Conservation (phyloP, 2,113 vertebrate species). For the Cephalopterus ornatus region DNA sequence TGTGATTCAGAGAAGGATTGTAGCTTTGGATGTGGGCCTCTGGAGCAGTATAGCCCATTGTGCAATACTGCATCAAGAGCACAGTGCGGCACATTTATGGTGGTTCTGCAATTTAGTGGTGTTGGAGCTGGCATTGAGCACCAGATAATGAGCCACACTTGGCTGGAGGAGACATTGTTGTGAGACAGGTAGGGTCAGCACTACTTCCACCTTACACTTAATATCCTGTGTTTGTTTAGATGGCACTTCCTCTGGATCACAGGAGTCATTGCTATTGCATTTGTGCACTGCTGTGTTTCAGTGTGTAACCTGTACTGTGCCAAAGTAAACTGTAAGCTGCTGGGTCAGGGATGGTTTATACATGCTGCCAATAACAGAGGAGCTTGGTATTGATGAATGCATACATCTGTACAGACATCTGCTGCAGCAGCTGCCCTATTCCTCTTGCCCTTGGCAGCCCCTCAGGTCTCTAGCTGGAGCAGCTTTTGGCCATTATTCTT, state of each 20-base stretch:
- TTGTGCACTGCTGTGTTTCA: background rate
- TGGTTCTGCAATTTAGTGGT: background rate
- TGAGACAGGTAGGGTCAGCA: background rate
- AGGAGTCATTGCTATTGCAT: background rate
- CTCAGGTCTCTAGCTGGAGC: background rate
- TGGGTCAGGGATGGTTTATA: background rate
- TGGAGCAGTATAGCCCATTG: background rate
- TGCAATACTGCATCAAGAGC: background rate
- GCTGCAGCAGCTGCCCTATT: background rate
- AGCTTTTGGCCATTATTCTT: background rate
- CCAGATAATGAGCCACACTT: background rate
- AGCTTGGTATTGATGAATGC: background rate
- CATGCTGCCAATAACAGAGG: background rate
- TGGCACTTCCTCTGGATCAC: background rate
- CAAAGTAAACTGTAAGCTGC: background rate
- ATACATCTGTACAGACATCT: background rate
- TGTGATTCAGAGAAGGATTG: background rate
- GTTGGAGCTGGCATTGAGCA: background rate
- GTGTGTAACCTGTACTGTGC: background rate
- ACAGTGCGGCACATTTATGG: background rate
- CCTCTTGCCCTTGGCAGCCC: background rate
- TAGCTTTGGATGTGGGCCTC: background rate
- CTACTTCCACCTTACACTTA: background rate
- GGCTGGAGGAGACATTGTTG: background rate
- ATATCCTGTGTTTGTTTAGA: background rate